These are phyloP conservation scores for Elephas maximus DNA, from an alignment of 2,113 vertebrate genomes.

Conservation along the genomic window DNA sequence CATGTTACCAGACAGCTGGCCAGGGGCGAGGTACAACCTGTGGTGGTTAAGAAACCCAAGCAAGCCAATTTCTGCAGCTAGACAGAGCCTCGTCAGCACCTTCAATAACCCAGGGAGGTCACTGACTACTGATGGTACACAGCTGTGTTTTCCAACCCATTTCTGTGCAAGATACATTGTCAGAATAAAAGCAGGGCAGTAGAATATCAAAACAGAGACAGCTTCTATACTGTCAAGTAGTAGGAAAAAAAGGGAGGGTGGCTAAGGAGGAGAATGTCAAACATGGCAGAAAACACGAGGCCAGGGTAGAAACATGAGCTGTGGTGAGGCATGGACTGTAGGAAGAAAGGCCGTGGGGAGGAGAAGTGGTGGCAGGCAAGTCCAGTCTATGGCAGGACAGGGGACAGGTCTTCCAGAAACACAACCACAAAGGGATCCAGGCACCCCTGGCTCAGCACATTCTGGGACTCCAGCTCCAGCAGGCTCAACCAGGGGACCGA, in stretches of 20 bases:
- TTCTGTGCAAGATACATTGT: neutral
- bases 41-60: neutral
- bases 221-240: neutral
- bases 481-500: neutral
- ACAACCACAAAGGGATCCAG: accelerated
- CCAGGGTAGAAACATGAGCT: neutral
- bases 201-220: neutral
- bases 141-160: neutral
- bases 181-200: neutral
- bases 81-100: neutral
- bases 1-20: neutral
- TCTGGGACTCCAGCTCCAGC: neutral
- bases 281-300: neutral
- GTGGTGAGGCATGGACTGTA: neutral
- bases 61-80: neutral
- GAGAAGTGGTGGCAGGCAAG: accelerated
- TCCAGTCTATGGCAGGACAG: neutral
- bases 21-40: neutral
- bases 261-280: neutral
- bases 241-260: neutral
- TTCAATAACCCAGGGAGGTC: neutral
- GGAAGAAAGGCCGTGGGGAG: neutral
- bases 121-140: neutral
- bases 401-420: neutral
- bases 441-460: neutral